These are phyloP conservation scores for Carposina sasakii DNA, from an alignment of 1,140 invertebrate species.

Conservation along the genomic window DNA sequence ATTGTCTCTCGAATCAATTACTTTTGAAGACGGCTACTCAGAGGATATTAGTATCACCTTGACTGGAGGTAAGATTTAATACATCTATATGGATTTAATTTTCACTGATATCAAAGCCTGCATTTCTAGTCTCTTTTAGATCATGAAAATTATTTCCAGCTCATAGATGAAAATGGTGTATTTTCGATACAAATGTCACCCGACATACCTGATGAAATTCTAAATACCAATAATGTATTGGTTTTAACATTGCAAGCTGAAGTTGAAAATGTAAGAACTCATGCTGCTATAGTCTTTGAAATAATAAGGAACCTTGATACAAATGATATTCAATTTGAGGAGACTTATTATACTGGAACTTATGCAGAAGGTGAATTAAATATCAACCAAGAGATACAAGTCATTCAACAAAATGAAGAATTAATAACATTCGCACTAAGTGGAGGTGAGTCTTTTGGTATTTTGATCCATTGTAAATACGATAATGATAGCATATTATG, in stretches of 20 bases:
- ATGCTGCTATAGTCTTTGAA: constrained; percentile 8
- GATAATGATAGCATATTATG: no score
- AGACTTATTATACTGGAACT: constrained; percentile 22
- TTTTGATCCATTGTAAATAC: no score
- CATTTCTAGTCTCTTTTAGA: constrained; percentile 11
- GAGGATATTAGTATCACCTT: neutral
- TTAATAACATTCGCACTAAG: neutral
- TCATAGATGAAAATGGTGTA: neutral
- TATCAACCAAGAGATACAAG: constrained; percentile 5
- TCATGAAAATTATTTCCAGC: constrained; percentile 2
- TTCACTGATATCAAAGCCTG: neutral
- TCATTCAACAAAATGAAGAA: constrained; percentile 9
- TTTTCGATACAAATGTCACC: neutral
- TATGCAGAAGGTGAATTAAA: constrained; percentile 17
- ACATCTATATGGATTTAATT: neutral
- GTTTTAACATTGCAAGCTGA: constrained; percentile 2
- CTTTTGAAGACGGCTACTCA: constrained; percentile 5
- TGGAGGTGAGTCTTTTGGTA: constrained; percentile 2
- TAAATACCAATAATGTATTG: constrained; percentile 4
- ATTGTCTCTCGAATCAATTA: neutral
- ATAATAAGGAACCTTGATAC: neutral
- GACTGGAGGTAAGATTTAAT: constrained; percentile 7
- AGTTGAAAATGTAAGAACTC: neutral
- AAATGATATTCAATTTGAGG: neutral
- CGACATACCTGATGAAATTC: constrained; percentile 1